Evolutionary conservation across 2,888 invertebrate genomes (phyloP), one percentile per base, ranked within the genome.

Genomic region (Lamellibrachia satsuma): DNA sequence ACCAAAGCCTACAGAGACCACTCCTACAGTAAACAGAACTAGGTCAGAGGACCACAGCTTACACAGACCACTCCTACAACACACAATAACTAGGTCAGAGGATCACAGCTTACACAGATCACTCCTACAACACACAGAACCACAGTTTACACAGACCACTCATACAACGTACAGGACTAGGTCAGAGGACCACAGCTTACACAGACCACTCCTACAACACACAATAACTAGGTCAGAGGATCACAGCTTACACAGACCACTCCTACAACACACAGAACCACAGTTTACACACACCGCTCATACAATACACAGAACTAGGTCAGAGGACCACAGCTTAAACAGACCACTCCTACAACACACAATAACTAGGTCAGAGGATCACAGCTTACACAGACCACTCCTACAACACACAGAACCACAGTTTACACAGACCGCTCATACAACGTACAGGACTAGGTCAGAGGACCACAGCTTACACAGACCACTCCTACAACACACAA

Each of bases 31-130:
- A 52, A 1, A 91, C 27, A 91, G 11, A 91, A 39, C 39, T 39
- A 11, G 91, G 39, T 11, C 15, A 92, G n/a, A 91, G 52, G 98
- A 98, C 99, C 97, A 97, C 52, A 99, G 97, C 96, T 99, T 99
- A 95, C 99, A 98, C 55, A 99, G 97, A 0, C 99, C 99, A 27
- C 98, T 99, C 98, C 98, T 98, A 6, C 92, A 92, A 91, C 15
- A 52, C 9, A 91, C 27, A 91, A n/a, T 27, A 91, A 39, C 39
- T 39, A 11, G 91, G 39, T 11, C 15, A 92, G n/a, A 91, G 52
- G 98, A 98, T 99, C 97, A 97, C 52, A 99, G 97, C 96, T 99
- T 99, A 95, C 99, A 98, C 55, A 99, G 97, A 0, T 99, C 99
- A 27, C 98, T 99, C 98, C 98, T 98, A 6, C 92, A 92, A 91